Percentiles rank a stretch among this genome's conserved stretches.
Conservation (phyloP, 2,113 vertebrate species). For the Tychaedon coryphoeus region DNA sequence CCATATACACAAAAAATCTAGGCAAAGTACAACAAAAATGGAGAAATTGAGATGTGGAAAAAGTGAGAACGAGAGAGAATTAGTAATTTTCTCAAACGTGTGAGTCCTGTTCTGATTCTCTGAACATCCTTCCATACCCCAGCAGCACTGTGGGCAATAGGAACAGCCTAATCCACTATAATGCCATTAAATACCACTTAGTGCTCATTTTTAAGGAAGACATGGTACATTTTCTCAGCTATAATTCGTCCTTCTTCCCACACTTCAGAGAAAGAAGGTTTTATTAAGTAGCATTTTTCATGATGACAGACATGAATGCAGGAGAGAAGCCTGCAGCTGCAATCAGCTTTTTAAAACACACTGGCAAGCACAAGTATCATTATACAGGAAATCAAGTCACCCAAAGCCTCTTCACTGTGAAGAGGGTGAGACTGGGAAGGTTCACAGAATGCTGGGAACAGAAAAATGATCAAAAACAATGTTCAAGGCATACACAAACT, state of each 20-base stretch:
- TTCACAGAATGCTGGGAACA: neutral
- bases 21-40: neutral
- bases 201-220: neutral
- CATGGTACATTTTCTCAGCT: neutral
- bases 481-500: conserved; percentile 16
- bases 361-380: neutral
- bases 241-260: conserved; percentile 16
- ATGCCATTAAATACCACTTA: neutral
- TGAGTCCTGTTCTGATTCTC: neutral
- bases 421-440: neutral
- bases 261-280: neutral
- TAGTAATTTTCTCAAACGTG: neutral
- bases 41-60: neutral
- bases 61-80: neutral
- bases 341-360: neutral
- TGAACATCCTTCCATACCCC: neutral
- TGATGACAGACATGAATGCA: neutral
- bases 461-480: conserved; percentile 31
- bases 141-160: neutral
- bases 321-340: neutral
- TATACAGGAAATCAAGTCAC: neutral
- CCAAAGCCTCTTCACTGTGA: neutral
- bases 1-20: neutral
- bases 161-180: neutral
- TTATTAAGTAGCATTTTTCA: conserved; percentile 27